Percentiles rank a stretch among this genome's conserved stretches.
Evolutionary conservation across 2,888 invertebrate species (phyloP).

Genomic region (Tridacna crocea): DNA sequence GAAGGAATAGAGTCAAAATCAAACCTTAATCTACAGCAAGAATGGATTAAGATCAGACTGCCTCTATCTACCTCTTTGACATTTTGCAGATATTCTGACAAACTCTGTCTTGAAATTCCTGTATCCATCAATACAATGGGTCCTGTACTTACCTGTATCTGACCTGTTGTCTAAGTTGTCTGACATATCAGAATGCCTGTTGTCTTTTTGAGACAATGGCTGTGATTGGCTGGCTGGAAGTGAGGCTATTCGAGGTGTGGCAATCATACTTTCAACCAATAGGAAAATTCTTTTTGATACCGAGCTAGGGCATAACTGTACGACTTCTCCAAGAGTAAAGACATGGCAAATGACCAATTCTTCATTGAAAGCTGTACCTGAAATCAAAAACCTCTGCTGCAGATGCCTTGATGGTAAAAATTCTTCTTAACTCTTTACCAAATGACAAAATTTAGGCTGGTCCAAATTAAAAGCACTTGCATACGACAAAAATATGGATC

Average conservation of each 20-base stretch:
- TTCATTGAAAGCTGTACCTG: constrained; percentile 75
- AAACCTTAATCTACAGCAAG: too few species aligned
- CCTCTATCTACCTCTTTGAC: too few species aligned
- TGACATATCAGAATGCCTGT: constrained; percentile 8
- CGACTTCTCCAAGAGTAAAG: constrained; percentile 84
- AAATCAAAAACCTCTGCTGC: background rate
- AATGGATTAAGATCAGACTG: too few species aligned
- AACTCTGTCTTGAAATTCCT: too few species aligned
- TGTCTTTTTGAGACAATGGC: constrained; percentile 22
- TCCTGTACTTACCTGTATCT: background rate
- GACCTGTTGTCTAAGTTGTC: constrained; percentile 12
- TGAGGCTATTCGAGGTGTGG: constrained; percentile 73
- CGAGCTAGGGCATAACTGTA: constrained; percentile 83
- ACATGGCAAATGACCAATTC: constrained; percentile 82
- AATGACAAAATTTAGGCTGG: too few species aligned
- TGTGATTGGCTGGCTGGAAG: constrained; percentile 56
- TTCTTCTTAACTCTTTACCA: background rate
- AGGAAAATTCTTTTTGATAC: constrained; percentile 83
- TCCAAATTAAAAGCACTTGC: too few species aligned
- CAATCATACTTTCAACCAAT: constrained; percentile 84
- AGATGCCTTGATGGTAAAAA: background rate
- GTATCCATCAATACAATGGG: too few species aligned
- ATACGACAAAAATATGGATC: too few species aligned
- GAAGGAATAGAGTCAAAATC: too few species aligned
- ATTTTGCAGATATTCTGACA: too few species aligned